Evolutionary conservation across 1,140 invertebrate species (phyloP).

Genomic region (Protaetia brevitarsis): DNA sequence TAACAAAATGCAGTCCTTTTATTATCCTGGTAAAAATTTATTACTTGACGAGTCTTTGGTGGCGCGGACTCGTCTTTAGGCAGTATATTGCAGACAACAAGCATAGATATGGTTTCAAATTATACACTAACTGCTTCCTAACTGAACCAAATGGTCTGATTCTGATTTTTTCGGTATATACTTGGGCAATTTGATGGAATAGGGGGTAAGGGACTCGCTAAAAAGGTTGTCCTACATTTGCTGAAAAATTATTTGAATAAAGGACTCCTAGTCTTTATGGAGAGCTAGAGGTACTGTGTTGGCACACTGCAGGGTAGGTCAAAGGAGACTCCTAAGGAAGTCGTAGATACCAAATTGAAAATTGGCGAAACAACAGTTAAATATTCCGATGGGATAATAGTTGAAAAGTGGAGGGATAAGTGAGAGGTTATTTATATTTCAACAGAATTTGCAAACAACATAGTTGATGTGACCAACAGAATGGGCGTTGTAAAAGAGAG

Average conservation of each 20-base stretch:
- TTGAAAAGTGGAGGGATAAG: background rate
- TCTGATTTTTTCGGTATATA: slow-evolving; percentile 37
- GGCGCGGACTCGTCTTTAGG: slow-evolving; percentile 37
- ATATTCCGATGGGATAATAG: background rate
- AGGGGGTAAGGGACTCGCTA: slow-evolving; percentile 31
- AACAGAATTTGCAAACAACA: background rate
- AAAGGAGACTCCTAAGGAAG: background rate
- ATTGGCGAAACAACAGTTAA: background rate
- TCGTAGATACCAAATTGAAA: background rate
- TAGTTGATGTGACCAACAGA: background rate
- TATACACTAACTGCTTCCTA: slow-evolving; percentile 47
- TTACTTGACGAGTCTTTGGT: slow-evolving; percentile 47
- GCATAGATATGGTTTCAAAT: slow-evolving; percentile 31
- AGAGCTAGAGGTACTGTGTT: slow-evolving; percentile 19
- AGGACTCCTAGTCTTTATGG: slow-evolving; percentile 30
- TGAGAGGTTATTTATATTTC: slow-evolving; percentile 1
- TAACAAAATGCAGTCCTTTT: slow-evolving; percentile 36
- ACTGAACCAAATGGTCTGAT: slow-evolving; percentile 41
- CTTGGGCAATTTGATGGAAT: slow-evolving; percentile 30
- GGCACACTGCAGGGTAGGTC: background rate
- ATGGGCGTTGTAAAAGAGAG: background rate
- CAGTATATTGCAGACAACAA: background rate
- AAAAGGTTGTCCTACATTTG: slow-evolving; percentile 38
- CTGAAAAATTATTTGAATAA: slow-evolving; percentile 38
- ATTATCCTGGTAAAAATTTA: slow-evolving; percentile 43